Evolutionary conservation across 2,113 vertebrate genomes (phyloP).

Genomic region (Butorides virescens): DNA sequence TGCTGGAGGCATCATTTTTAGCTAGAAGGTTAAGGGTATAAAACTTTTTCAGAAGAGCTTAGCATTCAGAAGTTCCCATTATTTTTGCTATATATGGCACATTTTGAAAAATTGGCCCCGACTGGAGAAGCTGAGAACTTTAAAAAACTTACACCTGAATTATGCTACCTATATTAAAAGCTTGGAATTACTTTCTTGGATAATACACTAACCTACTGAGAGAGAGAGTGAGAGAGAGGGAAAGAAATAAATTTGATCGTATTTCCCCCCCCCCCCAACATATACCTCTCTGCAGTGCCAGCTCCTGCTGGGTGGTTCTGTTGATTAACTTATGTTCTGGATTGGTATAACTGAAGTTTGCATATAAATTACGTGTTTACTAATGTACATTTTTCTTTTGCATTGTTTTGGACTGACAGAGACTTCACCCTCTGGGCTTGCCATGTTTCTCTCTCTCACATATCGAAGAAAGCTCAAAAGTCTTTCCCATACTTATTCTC

Average conservation of each 20-base stretch:
- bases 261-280: background rate
- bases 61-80: background rate
- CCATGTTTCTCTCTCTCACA: background rate
- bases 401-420: background rate
- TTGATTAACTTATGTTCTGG: conserved; percentile 3
- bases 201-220: background rate
- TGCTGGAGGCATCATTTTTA: background rate
- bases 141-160: background rate
- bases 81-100: background rate
- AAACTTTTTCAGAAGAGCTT: background rate
- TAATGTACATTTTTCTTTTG: background rate
- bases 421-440: background rate
- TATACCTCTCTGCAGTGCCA: background rate
- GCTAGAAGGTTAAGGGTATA: background rate
- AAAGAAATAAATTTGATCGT: background rate
- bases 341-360: background rate
- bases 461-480: background rate
- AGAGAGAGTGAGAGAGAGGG: background rate
- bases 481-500: background rate
- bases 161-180: background rate
- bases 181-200: background rate
- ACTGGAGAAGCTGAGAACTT: background rate
- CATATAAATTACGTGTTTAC: conserved; percentile 19
- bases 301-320: background rate
- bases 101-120: background rate